Percentiles rank a stretch among this genome's conserved stretches.
Conservation (phyloP, 2,113 vertebrate species). For the Nyctibius bracteatus region DNA sequence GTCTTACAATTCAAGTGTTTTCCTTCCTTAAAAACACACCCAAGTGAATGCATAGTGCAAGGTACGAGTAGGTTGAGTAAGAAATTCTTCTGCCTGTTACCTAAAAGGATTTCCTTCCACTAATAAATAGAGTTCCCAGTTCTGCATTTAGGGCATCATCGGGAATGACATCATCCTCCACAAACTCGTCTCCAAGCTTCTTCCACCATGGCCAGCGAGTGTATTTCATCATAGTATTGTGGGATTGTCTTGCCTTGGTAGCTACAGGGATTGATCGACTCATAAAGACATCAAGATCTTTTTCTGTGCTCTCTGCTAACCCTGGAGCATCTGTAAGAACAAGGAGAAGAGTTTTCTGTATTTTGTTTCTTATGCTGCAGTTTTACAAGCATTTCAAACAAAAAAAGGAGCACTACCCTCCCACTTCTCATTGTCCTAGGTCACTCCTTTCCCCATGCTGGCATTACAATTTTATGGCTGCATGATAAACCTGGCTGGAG, state of each 20-base stretch:
- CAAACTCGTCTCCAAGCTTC: conserved; percentile 79
- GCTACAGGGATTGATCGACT: conserved; percentile 83
- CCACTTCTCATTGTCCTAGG: neutral
- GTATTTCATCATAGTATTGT: conserved; percentile 79
- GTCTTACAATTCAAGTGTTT: neutral
- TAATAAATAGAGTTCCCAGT: conserved; percentile 79
- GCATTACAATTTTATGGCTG: neutral
- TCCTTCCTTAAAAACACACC: neutral
- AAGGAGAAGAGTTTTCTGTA: neutral
- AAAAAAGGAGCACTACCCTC: neutral
- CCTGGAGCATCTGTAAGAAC: conserved; percentile 81
- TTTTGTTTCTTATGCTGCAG: neutral
- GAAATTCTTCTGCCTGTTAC: neutral
- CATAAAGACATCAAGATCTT: conserved; percentile 76
- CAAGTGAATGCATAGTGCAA: neutral
- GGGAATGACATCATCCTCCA: conserved; percentile 60
- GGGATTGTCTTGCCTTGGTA: conserved; percentile 80
- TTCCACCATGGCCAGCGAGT: conserved; percentile 87
- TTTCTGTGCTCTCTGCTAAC: conserved; percentile 69
- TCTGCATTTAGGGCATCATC: conserved; percentile 74
- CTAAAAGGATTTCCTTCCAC: conserved; percentile 71
- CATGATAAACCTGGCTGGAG: neutral
- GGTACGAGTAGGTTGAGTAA: neutral
- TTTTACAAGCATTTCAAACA: neutral
- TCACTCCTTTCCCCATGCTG: neutral